phyloP scores from a whole-genome alignment of 2,797 vertebrate genomes.

The Limnodromus scolopaceus region DNA sequence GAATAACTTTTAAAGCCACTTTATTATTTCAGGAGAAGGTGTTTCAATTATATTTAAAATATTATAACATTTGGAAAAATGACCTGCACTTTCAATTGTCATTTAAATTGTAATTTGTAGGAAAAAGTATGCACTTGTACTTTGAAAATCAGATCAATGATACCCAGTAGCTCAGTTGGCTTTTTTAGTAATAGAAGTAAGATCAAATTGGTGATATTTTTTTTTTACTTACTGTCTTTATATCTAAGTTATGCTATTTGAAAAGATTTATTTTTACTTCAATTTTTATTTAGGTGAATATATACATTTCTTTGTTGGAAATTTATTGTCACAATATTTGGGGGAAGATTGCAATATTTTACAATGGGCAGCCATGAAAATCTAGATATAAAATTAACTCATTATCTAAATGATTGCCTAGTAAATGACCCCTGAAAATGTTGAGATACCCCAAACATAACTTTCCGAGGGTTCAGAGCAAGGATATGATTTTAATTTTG shows the following conservation, averaged over 20 bases:
- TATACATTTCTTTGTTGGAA: background rate
- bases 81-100: background rate
- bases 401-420: background rate
- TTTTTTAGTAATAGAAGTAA: background rate
- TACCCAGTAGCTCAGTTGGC: background rate
- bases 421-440: background rate
- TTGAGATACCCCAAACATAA: background rate
- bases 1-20: background rate
- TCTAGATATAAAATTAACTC: background rate
- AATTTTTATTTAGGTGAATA: background rate
- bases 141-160: background rate
- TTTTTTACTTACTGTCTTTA: background rate
- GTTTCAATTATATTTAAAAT: background rate
- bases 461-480: background rate
- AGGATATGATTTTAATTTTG: background rate
- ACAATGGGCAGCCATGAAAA: background rate
- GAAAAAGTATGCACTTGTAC: background rate
- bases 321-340: background rate
- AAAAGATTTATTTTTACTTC: background rate
- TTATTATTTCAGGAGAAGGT: background rate
- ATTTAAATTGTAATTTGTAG: background rate
- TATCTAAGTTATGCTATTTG: background rate
- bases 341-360: background rate
- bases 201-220: background rate
- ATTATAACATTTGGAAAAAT: background rate